phyloP scores from a whole-genome alignment of 37 sponge, comb jelly and placozoan species.

The Chondrilla cf. caribensis region DNA sequence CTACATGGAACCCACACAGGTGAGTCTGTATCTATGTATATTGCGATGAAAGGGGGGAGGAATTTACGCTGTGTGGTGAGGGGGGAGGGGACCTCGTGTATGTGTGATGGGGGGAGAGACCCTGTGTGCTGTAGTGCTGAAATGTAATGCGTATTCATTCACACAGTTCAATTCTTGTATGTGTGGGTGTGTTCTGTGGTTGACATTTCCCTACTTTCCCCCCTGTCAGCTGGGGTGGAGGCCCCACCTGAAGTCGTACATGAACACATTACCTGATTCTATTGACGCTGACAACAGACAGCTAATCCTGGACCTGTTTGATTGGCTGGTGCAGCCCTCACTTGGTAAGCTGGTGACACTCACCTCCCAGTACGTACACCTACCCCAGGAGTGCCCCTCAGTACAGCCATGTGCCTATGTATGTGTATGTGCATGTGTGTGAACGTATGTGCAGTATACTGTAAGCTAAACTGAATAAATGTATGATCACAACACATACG shows the following conservation, averaged over 20 bases:
- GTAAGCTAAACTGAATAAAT: too few species aligned
- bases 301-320: slow-evolving; percentile 68
- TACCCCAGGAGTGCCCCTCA: not conserved
- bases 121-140: too few species aligned
- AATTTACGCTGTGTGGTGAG: not conserved
- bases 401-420: not conserved
- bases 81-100: not conserved
- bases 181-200: not conserved
- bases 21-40: slow-evolving; percentile 12
- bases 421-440: not conserved
- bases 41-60: not conserved
- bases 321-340: slow-evolving; percentile 88
- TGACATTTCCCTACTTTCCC: not conserved
- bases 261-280: slow-evolving; percentile 65
- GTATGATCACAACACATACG: too few species aligned
- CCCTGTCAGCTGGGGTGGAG: slow-evolving; percentile 88
- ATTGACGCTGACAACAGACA: slow-evolving; percentile 55
- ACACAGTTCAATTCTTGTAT: not conserved
- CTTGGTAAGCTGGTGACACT: slow-evolving; percentile 22
- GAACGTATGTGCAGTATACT: too few species aligned
- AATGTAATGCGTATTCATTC: not conserved
- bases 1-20: slow-evolving; percentile 94
- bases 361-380: not conserved
- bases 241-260: slow-evolving; percentile 81
- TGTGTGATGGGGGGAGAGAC: too few species aligned